Percentiles rank a stretch among this genome's conserved stretches.
Evolutionary conservation across 2,797 vertebrate species (phyloP).

Genomic region (Acipenser transmontanus): DNA sequence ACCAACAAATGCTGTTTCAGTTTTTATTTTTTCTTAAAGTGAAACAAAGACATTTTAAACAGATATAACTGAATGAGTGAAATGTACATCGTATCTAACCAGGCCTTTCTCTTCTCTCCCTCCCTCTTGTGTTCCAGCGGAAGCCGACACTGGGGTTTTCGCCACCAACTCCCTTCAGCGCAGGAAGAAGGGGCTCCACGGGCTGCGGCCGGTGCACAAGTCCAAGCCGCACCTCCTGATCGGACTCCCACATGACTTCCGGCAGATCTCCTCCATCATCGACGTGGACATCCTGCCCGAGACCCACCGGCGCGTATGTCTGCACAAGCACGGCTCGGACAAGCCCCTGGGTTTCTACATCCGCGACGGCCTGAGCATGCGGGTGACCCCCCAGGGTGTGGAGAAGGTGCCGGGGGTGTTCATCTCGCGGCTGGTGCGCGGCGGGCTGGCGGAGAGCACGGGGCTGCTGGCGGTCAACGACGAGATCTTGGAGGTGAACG

Average conservation of each 20-base stretch:
- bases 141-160: constrained; percentile 70
- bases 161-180: constrained; percentile 85
- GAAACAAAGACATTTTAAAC: too few relatives aligned
- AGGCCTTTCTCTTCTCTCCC: constrained; percentile 13
- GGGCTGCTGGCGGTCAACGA: constrained; percentile 90
- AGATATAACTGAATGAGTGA: too few relatives aligned
- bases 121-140: constrained; percentile 38
- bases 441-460: constrained; percentile 87
- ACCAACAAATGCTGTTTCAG: too few relatives aligned
- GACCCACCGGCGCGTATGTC: constrained; percentile 81
- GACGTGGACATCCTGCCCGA: constrained; percentile 93
- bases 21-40: too few relatives aligned
- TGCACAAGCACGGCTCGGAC: constrained; percentile 88
- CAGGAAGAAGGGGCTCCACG: constrained; percentile 76
- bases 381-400: constrained; percentile 80
- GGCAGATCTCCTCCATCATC: constrained; percentile 94
- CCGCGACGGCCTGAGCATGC: constrained; percentile 83
- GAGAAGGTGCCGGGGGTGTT: constrained; percentile 93
- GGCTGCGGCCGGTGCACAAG: constrained; percentile 61
- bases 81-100: background rate
- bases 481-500: constrained; percentile 92
- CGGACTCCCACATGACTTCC: constrained; percentile 83
- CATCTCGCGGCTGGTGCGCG: constrained; percentile 88
- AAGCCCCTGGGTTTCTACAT: constrained; percentile 95
- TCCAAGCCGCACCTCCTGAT: constrained; percentile 72